These are phyloP conservation scores for Heliothis subflexa DNA, from an alignment of 1,140 invertebrate genomes.

Conservation along the genomic window DNA sequence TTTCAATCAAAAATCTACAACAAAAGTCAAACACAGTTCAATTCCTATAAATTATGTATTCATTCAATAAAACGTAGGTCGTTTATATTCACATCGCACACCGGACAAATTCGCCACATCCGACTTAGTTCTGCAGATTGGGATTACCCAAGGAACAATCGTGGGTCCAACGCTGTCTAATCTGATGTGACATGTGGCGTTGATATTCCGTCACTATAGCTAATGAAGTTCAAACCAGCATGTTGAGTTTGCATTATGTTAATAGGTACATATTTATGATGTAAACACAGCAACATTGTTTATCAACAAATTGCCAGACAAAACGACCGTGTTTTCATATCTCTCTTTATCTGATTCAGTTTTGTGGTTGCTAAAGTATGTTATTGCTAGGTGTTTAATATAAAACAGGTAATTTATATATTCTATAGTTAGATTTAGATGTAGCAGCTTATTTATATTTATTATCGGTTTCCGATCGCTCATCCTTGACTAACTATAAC, in stretches of 20 bases:
- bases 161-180: background rate
- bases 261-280: background rate
- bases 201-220: background rate
- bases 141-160: constrained; percentile 3
- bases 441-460: too few species aligned
- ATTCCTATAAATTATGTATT: constrained; percentile 3
- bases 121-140: background rate
- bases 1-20: too few species aligned
- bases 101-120: background rate
- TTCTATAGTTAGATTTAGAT: too few species aligned
- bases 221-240: background rate
- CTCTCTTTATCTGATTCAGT: background rate
- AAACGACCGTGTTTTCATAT: background rate
- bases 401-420: too few species aligned
- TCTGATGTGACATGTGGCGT: too few species aligned
- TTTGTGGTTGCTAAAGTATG: background rate
- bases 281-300: constrained; percentile 5
- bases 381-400: too few species aligned
- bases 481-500: too few species aligned
- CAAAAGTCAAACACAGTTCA: too few species aligned
- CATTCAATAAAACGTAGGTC: background rate
- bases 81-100: background rate
- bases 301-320: constrained; percentile 17
- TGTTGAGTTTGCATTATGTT: background rate
- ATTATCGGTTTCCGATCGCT: too few species aligned